Base-by-base conservation (phyloP, 1,140 invertebrate species). In the Cydia pomonella region DNA sequence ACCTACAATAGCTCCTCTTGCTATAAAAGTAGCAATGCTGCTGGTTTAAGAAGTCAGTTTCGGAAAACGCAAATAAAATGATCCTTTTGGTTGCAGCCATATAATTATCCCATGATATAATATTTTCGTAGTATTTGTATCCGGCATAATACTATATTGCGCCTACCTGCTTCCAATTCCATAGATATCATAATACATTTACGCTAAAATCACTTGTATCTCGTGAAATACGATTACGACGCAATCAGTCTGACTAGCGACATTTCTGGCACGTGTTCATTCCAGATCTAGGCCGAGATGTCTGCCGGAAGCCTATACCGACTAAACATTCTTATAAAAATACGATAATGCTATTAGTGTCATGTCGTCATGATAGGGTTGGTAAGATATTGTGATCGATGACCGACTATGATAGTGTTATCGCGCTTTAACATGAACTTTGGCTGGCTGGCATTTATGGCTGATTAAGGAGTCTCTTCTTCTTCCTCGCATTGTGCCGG, bases 291-390 rank as follows among this genome's bases (percentile, higher is more conserved):
- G 53, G 21, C 9, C 53, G 53, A 59, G 53, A 59, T 59, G 53
- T 59, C 53, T 59, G 21, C 18, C 53, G 53, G 53, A 59, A 59
- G 53, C 53, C 53, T 59, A 59, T 23, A 59, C 9, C 18, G 18
- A 59, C 53, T 59, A 59, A 59, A 59, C 21, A 59, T 59, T 59
- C 53, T 59, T 59, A 23, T 59, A 59, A 59, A 59, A 59, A 59
- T 23, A 59, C 53, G 21, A 23, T 23, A n/a, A 10, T 23, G 53
- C 53, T 21, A 59, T 59, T 59, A 59, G 53, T 23, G 53, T 23
- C 53, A 23, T 10, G 2, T 59, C 21, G 18, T 10, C 53, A 59
- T 59, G 53, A 59, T 23, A 59, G 21, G 10, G 21, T 59, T 59
- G 53, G 53, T 12, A 12, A 59, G 21, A 53, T 53, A 18, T 59